Base-by-base conservation (phyloP, 2,888 invertebrate genomes). In the Seira ritae region DNA sequence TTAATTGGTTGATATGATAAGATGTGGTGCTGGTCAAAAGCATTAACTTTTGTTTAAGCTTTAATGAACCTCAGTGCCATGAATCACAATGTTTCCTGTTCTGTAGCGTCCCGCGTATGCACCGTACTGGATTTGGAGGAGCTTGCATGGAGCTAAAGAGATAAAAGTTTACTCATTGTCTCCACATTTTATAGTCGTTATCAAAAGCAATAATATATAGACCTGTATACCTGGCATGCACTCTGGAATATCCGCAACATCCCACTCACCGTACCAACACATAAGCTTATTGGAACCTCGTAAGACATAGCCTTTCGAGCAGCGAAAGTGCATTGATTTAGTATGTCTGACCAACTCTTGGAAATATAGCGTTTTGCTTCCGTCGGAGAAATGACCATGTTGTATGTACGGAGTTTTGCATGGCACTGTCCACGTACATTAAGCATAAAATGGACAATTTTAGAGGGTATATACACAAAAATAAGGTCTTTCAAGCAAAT, bases 241-340 rank as follows among this genome's bases (percentile, higher is more conserved):
- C 89, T 95, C 95, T 0, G 96, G 96, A 91, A 94, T 93, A 65
- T 81, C 84, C 10, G 94, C 93, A 0, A 94, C 94, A 0, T 95
- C 94, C 96, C 96, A 96, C 89, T 95, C 95, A 1, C 96, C 96
- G 86, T 95, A 94, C 93, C 94, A 95, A 90, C 96, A 96, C 37
- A 94, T 92, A 42, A 96, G 91, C 88, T 94, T 94, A 1, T 94
- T 94, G 0, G 95, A 93, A 0, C 96, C 96, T 84, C 90, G 90
- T 1, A 92, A 89, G 68, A 90, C 90, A 89, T 91, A 95, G 88
- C 96, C 96, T 86, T 94, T 93, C 89, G 93, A 92, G 90, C 96
- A 97, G 62, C 94, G 94, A 90, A 96, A 94, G 75, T 95, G 94
- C 0, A 96, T 93, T 3, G 94, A 93, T 90, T 95, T 94, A 17